Base-by-base conservation (phyloP, 2,888 invertebrate species). In the Drosophila dives region DNA sequence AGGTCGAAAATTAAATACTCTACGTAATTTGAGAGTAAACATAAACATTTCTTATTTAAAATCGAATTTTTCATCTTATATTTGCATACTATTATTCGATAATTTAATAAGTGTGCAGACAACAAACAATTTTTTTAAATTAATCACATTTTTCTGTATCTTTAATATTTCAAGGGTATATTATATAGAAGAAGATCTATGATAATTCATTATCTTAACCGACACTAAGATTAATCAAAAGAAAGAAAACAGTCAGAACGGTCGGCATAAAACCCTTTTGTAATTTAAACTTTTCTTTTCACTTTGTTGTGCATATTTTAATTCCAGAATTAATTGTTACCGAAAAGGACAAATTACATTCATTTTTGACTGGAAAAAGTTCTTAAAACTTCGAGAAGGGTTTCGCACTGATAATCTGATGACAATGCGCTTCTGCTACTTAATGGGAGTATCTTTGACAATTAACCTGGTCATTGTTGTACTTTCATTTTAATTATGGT, bases 401-500 rank as follows among this genome's bases (percentile, higher is more conserved):
- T 63, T 33, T 38, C 23, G 33, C 17, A 33, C 15, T 48, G 67
- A 29, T 64, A 73, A 60, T 53, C 50, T 54, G 29, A 34, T 15
- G 65, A 66, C 63, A 77, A 58, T 51, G 58, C 42, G 49, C 45
- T 56, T 59, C 40, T 50, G 50, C 36, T 51, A 6, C 36, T 40
- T 15, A 51, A 33, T 23, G 20, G 3, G 45, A 48, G 42, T 32
- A 60, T 64, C 51, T 63, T 61, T n/a, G 61, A 63, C 50, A 69
- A 66, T 59, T 72, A 58, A 58, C 55, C 59, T 60, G 62, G 55
- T 55, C 64, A 74, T 80, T 79, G 74, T 74, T 77, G 79, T 80
- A 86, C 75, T 75, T 72, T 78, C 72, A 80, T 70, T 79, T 74
- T 71, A 78, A 84, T 69, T 80, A 73, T 50, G 77, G 61, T 54